Base-by-base conservation (phyloP, 2,888 invertebrate species). In the Suillia variegata region DNA sequence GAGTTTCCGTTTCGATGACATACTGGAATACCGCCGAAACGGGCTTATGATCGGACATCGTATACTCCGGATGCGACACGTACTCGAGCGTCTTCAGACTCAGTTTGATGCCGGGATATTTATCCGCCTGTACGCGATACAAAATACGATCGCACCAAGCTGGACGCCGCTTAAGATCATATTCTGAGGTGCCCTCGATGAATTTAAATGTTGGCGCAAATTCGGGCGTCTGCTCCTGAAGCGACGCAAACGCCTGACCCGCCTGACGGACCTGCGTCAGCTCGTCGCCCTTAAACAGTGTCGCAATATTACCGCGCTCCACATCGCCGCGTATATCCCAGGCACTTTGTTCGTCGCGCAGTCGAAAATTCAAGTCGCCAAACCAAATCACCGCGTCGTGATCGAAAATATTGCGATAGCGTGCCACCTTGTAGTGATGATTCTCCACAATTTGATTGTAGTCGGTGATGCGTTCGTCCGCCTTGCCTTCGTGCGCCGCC, bases 311-410 rank as follows among this genome's bases (percentile, higher is more conserved):
- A 65, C 89, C 89, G 62, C 89, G 86, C 60, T 87, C 84, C 38
- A 95, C 84, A 6, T 85, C 75, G 3, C 83, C 82, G 12, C 88
- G 86, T 10, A 95, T 91, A 69, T 90, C 89, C 68, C 88, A 86
- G 0, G 89, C 86, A 22, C 87, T 86, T 34, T 85, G 83, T 0
- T 89, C 88, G 34, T 89, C 88, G 54, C 87, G 84, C 1, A 92
- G 84, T 0, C 96, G 89, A 79, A 96, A 96, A 80, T 96, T 96
- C 2, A 96, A 83, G 76, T 96, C 95, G 1, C 95, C 95, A 70
- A 94, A 86, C 94, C 94, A 96, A 82, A 96, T 93, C 2, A 94
- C 90, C 77, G 93, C 96, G 92, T 97, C 97, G 77, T 97, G 96
- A 79, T 89, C 95, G 67, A 96, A 86, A 68, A 98, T 95, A 71